These are phyloP conservation scores for Nomia melanderi DNA, from an alignment of 1,140 invertebrate species.

Conservation along the genomic window DNA sequence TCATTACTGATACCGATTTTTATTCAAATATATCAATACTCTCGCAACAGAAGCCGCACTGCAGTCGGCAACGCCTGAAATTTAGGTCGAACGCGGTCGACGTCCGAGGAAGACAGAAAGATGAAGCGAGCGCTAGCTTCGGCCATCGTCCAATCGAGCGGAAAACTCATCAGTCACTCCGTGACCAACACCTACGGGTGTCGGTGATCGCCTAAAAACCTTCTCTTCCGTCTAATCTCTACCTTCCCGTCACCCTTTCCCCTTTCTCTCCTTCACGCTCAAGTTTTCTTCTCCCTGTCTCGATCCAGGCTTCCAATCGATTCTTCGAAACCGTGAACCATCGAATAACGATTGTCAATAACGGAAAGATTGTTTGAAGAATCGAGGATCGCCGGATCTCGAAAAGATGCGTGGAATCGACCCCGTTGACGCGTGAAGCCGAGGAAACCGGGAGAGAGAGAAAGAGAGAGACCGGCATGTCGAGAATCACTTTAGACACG, in stretches of 20 bases:
- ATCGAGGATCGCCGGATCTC: neutral
- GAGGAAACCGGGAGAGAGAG: constrained; percentile 5
- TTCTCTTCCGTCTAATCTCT: constrained; percentile 53
- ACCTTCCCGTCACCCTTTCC: neutral
- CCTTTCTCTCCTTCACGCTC: constrained; percentile 19
- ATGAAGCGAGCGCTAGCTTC: constrained; percentile 41
- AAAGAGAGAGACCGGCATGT: constrained; percentile 2
- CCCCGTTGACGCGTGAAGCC: neutral
- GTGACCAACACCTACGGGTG: constrained; percentile 47
- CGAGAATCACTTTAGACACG: constrained; percentile 61
- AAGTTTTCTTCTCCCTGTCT: neutral
- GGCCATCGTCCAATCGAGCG: constrained; percentile 64
- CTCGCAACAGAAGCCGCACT: constrained; percentile 23
- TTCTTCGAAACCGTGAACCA: neutral
- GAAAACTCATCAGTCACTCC: constrained; percentile 68
- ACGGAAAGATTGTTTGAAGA: neutral
- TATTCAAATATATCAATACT: neutral
- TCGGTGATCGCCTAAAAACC: constrained; percentile 55
- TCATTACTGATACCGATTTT: neutral
- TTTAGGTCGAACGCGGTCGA: constrained; percentile 56
- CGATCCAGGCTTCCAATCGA: neutral
- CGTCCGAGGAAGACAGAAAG: constrained; percentile 49
- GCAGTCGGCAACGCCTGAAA: constrained; percentile 32
- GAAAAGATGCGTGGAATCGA: neutral
- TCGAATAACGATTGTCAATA: neutral